These are phyloP conservation scores for Ypsolopha sequella DNA, from an alignment of 2,888 invertebrate genomes.

Conservation along the genomic window DNA sequence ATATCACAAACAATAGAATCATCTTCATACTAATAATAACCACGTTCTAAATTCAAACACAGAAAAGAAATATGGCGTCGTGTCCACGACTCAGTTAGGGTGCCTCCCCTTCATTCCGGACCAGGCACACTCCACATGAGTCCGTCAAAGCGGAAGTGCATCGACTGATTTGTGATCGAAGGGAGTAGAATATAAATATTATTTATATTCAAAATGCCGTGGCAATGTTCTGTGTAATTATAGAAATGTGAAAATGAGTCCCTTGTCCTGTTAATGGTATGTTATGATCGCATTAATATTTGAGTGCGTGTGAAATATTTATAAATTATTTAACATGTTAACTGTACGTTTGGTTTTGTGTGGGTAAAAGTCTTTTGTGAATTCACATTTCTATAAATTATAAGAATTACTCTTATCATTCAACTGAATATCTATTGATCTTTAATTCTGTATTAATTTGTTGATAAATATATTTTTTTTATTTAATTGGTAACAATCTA, in stretches of 20 bases:
- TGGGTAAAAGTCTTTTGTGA: no score
- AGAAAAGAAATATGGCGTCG: conserved; percentile 41
- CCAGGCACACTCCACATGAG: conserved; percentile 17
- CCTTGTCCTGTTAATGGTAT: conserved; percentile 2
- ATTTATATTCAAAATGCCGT: conserved; percentile 48
- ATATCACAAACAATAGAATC: not conserved
- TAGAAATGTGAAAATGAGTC: conserved; percentile 24
- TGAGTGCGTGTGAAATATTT: conserved; percentile 11
- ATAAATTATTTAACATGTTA: not conserved
- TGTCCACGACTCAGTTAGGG: conserved; percentile 26
- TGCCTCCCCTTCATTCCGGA: conserved; percentile 32
- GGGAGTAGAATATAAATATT: conserved; percentile 24
- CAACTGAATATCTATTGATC: no score
- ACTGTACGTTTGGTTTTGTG: no score
- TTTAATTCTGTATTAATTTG: no score
- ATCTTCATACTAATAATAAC: conserved; percentile 2
- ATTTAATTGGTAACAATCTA: no score
- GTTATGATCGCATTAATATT: conserved; percentile 2
- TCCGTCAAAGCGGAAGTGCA: conserved; percentile 45
- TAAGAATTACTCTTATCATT: no score
- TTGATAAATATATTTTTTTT: no score
- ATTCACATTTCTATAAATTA: no score
- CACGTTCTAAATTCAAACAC: conserved; percentile 30
- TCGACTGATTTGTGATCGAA: conserved; percentile 39
- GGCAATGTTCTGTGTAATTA: conserved; percentile 39